These are phyloP conservation scores for Pachyramphus minor DNA, from an alignment of 2,113 vertebrate genomes.

Conservation along the genomic window DNA sequence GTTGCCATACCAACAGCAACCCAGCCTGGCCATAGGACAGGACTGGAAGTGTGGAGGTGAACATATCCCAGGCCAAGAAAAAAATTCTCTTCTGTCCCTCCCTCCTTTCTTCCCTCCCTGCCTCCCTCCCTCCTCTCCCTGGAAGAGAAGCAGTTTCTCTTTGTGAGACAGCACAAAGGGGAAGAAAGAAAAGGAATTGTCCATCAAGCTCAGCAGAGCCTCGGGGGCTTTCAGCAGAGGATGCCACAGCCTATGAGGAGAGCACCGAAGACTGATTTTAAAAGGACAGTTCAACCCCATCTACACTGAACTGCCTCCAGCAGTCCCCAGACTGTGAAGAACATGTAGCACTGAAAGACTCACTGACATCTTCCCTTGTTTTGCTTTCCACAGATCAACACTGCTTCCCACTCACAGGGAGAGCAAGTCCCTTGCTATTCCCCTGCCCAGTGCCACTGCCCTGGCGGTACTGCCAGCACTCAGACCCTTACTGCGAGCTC, in stretches of 20 bases:
- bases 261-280: background rate
- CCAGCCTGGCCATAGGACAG: background rate
- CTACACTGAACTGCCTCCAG: background rate
- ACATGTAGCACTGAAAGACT: background rate
- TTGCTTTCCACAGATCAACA: background rate
- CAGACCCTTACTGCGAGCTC: background rate
- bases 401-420: rapidly evolving
- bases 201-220: slow-evolving; percentile 59
- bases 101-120: background rate
- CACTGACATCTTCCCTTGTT: background rate
- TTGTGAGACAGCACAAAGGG: slow-evolving; percentile 54
- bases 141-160: slow-evolving; percentile 50
- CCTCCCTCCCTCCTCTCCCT: background rate
- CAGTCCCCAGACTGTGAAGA: background rate
- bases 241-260: slow-evolving; percentile 32
- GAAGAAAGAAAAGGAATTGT: slow-evolving; percentile 63
- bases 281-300: slow-evolving; percentile 21
- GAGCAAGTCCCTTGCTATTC: rapidly evolving
- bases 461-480: background rate
- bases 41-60: slow-evolving; percentile 17
- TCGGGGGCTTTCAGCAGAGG: slow-evolving; percentile 49
- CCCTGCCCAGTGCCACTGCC: background rate
- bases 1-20: slow-evolving; percentile 56
- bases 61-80: slow-evolving; percentile 3
- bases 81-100: background rate